Conservation (phyloP, 2,888 invertebrate species). For the Anorthoa munda region DNA sequence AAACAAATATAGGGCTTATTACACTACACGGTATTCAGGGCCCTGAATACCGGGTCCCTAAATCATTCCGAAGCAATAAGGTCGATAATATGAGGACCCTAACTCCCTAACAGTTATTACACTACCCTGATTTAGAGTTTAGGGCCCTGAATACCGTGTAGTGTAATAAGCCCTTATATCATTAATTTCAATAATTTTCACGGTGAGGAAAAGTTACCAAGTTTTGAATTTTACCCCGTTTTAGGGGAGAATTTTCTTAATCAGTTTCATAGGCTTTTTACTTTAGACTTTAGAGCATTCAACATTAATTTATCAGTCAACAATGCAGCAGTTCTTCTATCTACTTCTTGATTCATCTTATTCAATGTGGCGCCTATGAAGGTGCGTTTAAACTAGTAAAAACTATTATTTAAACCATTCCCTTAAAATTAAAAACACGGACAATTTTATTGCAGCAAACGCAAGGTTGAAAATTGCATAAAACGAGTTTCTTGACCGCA, state of each 20-base stretch:
- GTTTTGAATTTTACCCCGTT: slow-evolving; percentile 1
- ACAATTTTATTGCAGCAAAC: slow-evolving; percentile 2
- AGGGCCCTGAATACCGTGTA: too few species aligned
- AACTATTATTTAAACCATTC: not conserved
- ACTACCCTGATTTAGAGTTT: too few species aligned
- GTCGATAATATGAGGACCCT: too few species aligned
- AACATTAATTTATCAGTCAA: not conserved
- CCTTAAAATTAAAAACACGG: not conserved
- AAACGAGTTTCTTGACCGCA: slow-evolving; percentile 34
- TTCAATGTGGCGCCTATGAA: not conserved
- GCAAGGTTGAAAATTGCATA: slow-evolving; percentile 32
- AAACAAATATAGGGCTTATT: too few species aligned
- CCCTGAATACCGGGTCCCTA: too few species aligned
- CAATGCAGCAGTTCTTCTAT: not conserved
- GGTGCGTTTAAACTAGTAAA: not conserved
- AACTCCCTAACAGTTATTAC: too few species aligned
- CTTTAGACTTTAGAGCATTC: not conserved
- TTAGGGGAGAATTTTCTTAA: slow-evolving; percentile 12
- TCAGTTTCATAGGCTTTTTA: not conserved
- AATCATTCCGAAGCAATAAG: too few species aligned
- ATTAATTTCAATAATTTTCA: not conserved
- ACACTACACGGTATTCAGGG: too few species aligned
- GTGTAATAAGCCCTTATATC: too few species aligned
- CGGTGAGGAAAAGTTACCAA: not conserved
- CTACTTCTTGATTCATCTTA: not conserved